Evolutionary conservation across 2,113 vertebrate genomes (phyloP), one percentile per base, ranked within the genome.

Genomic region (Pheucticus melanocephalus): DNA sequence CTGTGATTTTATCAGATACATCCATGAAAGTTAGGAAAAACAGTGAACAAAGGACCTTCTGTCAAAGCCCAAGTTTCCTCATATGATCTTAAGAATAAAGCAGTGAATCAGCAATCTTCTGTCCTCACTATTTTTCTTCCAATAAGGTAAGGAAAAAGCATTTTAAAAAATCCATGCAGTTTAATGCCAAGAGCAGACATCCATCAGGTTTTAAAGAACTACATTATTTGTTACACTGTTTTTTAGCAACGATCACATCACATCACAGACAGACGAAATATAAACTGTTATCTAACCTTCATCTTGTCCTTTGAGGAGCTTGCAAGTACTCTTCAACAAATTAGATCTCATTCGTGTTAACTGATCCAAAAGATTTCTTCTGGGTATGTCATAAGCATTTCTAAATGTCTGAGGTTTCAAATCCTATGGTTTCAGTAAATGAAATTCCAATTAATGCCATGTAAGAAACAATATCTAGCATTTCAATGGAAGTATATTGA

Each of bases 281-380:
- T 31, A 90, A 93, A 89, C 47, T n/a, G 69, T 92, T 71, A 61
- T 66, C 93, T 94, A 96, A 99, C 99, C 99, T 96, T 99, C 98
- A 97, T 99, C 99, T 83, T 99, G 99, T 81, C 99, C 99, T 96
- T 98, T 98, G 83, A 99, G 98, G 47, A 98, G 97, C 72, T 98
- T 99, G 80, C 98, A 97, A 66, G 98, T 98, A 79, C 97, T 98
- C 97, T 98, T 99, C 89, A 99, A 97, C 95, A 99, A 98, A 98
- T 99, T 99, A 93, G 98, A 98, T 97, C 99, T 99, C 99, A 99
- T 99, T 91, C 99, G 98, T 89, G 99, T 99, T 96, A 99, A 98
- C 79, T 99, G 99, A 98, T 99, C 99, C 97, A 99, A 97, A 97
- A 99, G 98, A 97, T 99, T 99, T 91, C 98, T 98, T 93, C 99